phyloP scores from a whole-genome alignment of 2,113 vertebrate species.

The Cavia aperea region DNA sequence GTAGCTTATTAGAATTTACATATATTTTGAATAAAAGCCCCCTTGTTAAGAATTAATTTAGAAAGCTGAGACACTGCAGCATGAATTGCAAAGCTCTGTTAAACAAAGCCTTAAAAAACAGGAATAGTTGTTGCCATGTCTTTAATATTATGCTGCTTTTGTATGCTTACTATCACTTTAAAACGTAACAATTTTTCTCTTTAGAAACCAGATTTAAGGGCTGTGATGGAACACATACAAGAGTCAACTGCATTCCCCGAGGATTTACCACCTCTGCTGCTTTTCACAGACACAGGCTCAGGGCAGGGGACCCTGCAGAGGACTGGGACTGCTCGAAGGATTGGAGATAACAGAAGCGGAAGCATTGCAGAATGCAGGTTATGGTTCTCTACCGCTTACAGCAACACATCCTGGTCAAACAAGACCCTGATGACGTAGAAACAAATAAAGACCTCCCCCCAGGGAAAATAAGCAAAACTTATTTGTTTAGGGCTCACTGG shows the following conservation, averaged over 20 bases:
- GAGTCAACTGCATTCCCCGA: not conserved
- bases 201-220: constrained; percentile 3
- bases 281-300: not conserved
- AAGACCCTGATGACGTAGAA: not conserved
- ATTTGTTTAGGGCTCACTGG: not conserved
- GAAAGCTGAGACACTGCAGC: not conserved
- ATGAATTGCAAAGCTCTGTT: not conserved
- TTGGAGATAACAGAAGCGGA: not conserved
- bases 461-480: not conserved
- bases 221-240: not conserved
- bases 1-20: not conserved
- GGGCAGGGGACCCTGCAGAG: not conserved
- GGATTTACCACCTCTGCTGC: not conserved
- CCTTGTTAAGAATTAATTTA: constrained; percentile 29
- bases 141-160: constrained; percentile 20
- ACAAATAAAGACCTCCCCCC: not conserved
- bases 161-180: constrained; percentile 29
- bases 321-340: not conserved
- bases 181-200: constrained; percentile 27
- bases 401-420: not conserved
- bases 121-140: not conserved
- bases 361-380: not conserved
- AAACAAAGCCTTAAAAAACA: constrained; percentile 5
- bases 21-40: not conserved
- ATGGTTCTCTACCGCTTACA: not conserved